Percentiles rank a stretch among this genome's conserved stretches.
phyloP scores from a whole-genome alignment of 2,888 invertebrate species.

The Falcaria lacertinaria region DNA sequence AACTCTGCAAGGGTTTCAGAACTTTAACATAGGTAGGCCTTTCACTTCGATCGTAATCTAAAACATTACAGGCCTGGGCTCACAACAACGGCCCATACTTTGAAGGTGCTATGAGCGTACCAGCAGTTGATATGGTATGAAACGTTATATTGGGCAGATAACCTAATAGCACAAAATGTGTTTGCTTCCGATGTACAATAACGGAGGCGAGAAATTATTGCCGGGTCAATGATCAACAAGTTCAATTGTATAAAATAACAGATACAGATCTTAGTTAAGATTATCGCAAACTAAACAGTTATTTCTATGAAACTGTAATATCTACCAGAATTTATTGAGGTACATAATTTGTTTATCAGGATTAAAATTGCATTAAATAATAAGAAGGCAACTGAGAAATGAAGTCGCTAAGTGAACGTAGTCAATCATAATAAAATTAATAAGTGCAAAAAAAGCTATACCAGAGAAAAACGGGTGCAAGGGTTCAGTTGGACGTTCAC shows the following conservation, averaged over 20 bases:
- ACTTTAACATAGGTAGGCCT: conserved; percentile 22
- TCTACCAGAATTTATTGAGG: neutral
- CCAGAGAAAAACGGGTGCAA: conserved; percentile 58
- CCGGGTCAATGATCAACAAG: conserved; percentile 38
- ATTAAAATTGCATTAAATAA: conserved; percentile 10
- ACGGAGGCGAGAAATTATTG: conserved; percentile 27
- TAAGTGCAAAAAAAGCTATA: conserved; percentile 46
- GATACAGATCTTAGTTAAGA: conserved; percentile 16
- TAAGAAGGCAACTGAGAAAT: conserved; percentile 4
- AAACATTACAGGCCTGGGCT: too few species aligned
- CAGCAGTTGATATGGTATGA: too few species aligned
- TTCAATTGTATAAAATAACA: conserved; percentile 36
- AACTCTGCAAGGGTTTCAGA: conserved; percentile 17
- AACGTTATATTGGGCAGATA: too few species aligned
- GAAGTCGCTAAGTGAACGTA: conserved; percentile 11
- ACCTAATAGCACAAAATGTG: conserved; percentile 21
- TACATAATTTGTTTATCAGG: neutral
- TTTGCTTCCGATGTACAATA: conserved; percentile 41
- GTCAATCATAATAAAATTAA: conserved; percentile 44
- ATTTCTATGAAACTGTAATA: conserved; percentile 7
- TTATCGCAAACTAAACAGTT: conserved; percentile 1
- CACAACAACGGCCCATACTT: too few species aligned
- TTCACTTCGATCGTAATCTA: conserved; percentile 39
- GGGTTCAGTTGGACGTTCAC: conserved; percentile 63
- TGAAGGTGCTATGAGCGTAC: too few species aligned